Percentiles rank a stretch among this genome's conserved stretches.
Evolutionary conservation across 2,888 invertebrate genomes (phyloP).

Genomic region (Acronicta aceris): DNA sequence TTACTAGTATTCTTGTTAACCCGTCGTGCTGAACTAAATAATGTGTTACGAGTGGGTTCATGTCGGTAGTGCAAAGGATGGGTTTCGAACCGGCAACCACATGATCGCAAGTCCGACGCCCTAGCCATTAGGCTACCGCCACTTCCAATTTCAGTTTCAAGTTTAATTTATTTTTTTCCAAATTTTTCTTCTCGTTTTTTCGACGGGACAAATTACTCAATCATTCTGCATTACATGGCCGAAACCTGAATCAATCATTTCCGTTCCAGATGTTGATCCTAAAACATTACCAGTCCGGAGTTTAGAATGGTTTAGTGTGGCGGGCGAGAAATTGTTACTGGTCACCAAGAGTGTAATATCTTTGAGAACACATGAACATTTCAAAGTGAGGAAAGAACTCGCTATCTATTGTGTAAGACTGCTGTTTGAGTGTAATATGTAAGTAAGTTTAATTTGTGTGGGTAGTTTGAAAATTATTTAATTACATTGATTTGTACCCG

Average conservation of each 20-base stretch:
- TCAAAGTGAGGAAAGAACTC: constrained; percentile 90
- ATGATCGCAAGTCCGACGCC: too few relatives aligned
- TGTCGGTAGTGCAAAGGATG: too few relatives aligned
- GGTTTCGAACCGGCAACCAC: too few relatives aligned
- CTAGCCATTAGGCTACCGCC: too few relatives aligned
- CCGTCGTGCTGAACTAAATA: too few relatives aligned
- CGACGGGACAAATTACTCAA: not conserved
- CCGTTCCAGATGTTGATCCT: constrained; percentile 60
- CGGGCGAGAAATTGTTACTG: constrained; percentile 87
- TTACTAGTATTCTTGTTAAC: too few relatives aligned
- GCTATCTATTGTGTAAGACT: constrained; percentile 89
- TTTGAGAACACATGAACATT: constrained; percentile 90
- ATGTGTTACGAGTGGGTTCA: too few relatives aligned
- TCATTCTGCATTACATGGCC: not conserved
- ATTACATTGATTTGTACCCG: too few relatives aligned
- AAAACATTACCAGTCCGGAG: constrained; percentile 76
- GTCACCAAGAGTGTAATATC: constrained; percentile 85
- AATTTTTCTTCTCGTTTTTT: constrained; percentile 16
- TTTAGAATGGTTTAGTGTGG: constrained; percentile 89
- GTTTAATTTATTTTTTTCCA: constrained; percentile 26
- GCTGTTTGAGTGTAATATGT: constrained; percentile 90
- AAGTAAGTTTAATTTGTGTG: constrained; percentile 56
- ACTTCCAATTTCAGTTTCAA: too few relatives aligned
- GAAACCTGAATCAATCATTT: not conserved
- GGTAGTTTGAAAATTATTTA: not conserved